These are phyloP conservation scores for Maniola hyperantus DNA, from an alignment of 2,888 invertebrate genomes.

Conservation along the genomic window DNA sequence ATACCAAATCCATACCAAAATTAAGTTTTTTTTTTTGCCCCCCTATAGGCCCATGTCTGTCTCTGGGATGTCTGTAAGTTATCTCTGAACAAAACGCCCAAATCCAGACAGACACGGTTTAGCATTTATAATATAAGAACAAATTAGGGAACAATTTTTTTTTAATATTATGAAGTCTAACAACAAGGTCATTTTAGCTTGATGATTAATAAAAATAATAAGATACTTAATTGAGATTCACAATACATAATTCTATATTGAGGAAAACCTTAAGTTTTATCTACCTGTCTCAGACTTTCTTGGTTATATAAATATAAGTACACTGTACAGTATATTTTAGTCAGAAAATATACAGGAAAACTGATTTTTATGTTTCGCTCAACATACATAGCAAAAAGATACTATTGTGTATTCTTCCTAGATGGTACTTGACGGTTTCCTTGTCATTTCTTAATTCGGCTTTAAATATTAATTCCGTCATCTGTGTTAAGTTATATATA, in stretches of 20 bases:
- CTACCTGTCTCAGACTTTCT: constrained; percentile 4
- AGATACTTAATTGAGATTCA: constrained; percentile 1
- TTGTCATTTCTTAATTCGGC: not conserved
- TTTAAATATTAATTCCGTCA: not conserved
- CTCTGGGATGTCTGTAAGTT: no score
- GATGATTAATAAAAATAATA: constrained; percentile 9
- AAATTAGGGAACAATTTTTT: not conserved
- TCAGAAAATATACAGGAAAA: not conserved
- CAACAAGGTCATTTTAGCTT: constrained; percentile 2
- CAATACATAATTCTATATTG: constrained; percentile 7
- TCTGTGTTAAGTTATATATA: no score
- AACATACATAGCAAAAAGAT: not conserved
- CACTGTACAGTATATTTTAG: not conserved
- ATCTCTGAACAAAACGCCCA: no score
- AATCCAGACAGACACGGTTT: no score
- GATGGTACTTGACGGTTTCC: not conserved
- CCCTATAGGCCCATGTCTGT: no score
- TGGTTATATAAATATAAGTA: not conserved
- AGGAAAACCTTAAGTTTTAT: constrained; percentile 7
- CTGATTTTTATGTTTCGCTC: not conserved
- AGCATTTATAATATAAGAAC: no score
- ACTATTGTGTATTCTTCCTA: not conserved
- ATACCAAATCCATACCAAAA: no score
- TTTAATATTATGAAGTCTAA: not conserved
- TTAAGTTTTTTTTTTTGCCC: no score